Percentiles rank a stretch among this genome's conserved stretches.
Evolutionary conservation across 1,140 invertebrate genomes (phyloP).

Genomic region (Platorchestia sp.): DNA sequence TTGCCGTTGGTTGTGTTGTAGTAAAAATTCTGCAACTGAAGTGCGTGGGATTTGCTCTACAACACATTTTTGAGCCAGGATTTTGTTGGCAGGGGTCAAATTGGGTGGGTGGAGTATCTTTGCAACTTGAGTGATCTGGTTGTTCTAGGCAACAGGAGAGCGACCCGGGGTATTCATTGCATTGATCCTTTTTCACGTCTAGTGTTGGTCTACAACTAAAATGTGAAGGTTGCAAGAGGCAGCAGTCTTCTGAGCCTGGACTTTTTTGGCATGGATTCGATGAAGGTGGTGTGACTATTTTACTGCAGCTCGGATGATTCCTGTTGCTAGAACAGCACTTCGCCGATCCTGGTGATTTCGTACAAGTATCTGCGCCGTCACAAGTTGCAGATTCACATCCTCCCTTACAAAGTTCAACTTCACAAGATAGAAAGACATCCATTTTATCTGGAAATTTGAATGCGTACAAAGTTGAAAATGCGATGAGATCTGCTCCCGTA

Average conservation of each 20-base stretch:
- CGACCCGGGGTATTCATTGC: slow-evolving; percentile 38
- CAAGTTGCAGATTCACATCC: slow-evolving; percentile 47
- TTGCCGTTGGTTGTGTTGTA: background rate
- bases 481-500: slow-evolving; percentile 82
- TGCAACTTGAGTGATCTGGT: slow-evolving; percentile 11
- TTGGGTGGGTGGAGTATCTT: slow-evolving; percentile 5
- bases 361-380: background rate
- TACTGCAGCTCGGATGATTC: slow-evolving; percentile 32
- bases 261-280: background rate
- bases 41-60: slow-evolving; percentile 3
- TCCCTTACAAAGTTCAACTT: slow-evolving; percentile 86
- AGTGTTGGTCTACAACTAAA: slow-evolving; percentile 21
- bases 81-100: background rate
- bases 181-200: background rate
- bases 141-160: slow-evolving; percentile 7
- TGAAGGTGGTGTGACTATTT: slow-evolving; percentile 1
- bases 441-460: slow-evolving; percentile 92
- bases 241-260: background rate
- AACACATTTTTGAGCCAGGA: slow-evolving; percentile 33
- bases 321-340: slow-evolving; percentile 33
- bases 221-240: background rate
- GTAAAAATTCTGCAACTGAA: slow-evolving; percentile 20
- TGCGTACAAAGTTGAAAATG: slow-evolving; percentile 83
- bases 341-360: background rate
- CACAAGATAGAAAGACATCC: slow-evolving; percentile 87